Conservation (phyloP, 2,888 invertebrate species). For the Calliscelio sp. region DNA sequence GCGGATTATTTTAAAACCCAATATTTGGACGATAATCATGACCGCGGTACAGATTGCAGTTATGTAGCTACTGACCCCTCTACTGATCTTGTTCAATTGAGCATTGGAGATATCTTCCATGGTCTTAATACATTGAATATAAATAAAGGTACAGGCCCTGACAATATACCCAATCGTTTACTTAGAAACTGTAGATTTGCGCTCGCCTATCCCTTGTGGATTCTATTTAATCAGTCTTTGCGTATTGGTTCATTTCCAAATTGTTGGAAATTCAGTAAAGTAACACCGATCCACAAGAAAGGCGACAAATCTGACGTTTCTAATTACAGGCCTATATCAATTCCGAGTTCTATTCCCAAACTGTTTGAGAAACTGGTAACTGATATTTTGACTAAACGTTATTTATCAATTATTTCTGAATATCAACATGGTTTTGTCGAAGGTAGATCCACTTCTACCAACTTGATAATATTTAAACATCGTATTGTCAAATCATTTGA, state of each 20-base stretch:
- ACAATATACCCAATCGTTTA: neutral
- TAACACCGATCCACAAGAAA: neutral
- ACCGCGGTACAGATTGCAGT: no score
- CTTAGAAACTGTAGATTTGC: conserved; percentile 4
- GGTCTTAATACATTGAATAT: neutral
- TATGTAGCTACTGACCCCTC: no score
- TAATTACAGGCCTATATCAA: conserved; percentile 18
- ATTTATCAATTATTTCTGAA: no score
- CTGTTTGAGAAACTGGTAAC: conserved; percentile 16
- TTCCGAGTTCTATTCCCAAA: conserved; percentile 22
- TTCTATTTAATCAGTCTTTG: conserved; percentile 15
- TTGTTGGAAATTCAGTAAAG: conserved; percentile 13
- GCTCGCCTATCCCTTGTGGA: neutral
- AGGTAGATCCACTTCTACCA: neutral
- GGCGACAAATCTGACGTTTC: neutral
- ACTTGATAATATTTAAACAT: neutral
- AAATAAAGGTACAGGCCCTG: neutral
- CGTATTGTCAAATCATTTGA: neutral
- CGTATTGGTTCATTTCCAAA: neutral
- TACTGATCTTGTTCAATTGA: no score
- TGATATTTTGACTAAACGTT: no score
- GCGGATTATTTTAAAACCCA: neutral
- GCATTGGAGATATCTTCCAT: neutral
- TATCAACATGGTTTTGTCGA: neutral
- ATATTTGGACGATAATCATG: no score